These are phyloP conservation scores for Alca torda DNA, from an alignment of 2,797 vertebrate species.

Conservation along the genomic window DNA sequence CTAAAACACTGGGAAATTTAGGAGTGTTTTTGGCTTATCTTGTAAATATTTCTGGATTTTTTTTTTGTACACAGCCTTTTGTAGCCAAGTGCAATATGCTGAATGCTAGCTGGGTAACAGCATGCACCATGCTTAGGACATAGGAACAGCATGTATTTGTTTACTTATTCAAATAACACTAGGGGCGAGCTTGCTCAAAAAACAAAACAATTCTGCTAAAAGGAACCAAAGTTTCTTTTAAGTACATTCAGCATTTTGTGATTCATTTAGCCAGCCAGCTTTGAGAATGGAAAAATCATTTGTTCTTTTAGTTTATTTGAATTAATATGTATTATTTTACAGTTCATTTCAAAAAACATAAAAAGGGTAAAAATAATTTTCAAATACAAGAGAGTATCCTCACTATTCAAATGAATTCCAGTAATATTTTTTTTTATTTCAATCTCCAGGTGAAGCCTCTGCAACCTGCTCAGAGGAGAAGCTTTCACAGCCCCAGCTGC, in stretches of 20 bases:
- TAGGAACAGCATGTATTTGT: constrained; percentile 38
- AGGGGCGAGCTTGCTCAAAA: constrained; percentile 1
- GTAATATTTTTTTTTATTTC: background rate
- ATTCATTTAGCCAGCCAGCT: background rate
- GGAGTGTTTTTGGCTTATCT: background rate
- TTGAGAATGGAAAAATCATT: background rate
- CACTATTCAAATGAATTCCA: background rate
- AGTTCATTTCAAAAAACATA: background rate
- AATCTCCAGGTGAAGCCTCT: background rate
- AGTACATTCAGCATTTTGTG: background rate
- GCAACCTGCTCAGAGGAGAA: background rate
- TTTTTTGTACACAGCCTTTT: background rate
- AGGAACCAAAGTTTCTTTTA: background rate
- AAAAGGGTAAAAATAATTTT: background rate
- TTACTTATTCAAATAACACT: constrained; percentile 48
- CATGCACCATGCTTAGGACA: constrained; percentile 8
- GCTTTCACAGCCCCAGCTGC: background rate
- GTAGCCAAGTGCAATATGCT: constrained; percentile 56
- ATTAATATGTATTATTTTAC: background rate
- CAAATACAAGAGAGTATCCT: background rate
- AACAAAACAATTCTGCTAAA: background rate
- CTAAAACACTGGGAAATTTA: background rate
- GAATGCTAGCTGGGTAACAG: constrained; percentile 47
- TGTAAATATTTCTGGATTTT: background rate
- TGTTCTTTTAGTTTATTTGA: background rate